Evolutionary conservation across 2,797 vertebrate species (phyloP).

Genomic region (Coracias cyanogaster): DNA sequence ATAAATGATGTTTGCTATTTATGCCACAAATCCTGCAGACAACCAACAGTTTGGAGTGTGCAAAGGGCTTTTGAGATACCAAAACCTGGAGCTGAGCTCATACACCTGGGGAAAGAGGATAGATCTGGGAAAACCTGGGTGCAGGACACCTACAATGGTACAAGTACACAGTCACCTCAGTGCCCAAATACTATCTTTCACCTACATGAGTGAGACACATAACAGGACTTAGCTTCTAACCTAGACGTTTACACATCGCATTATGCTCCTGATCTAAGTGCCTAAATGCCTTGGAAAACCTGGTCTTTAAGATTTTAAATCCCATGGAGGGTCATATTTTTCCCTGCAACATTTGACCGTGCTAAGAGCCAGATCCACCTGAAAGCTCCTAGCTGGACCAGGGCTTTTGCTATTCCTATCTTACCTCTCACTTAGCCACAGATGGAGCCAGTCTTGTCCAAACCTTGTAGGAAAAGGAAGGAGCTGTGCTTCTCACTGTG

Average conservation of each 20-base stretch:
- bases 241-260: not conserved
- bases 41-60: not conserved
- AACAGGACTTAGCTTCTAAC: not conserved
- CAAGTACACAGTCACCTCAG: not conserved
- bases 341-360: rapidly evolving
- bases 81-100: not conserved
- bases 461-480: not conserved
- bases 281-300: not conserved
- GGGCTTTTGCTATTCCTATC: not conserved
- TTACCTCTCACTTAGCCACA: rapidly evolving
- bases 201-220: rapidly evolving
- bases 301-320: not conserved
- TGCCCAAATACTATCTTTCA: not conserved
- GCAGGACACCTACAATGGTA: not conserved
- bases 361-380: not conserved
- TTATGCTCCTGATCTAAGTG: not conserved
- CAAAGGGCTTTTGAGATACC: not conserved
- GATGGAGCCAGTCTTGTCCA: not conserved
- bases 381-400: not conserved
- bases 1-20: not conserved
- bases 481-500: not conserved
- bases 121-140: not conserved
- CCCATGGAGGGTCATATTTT: not conserved
- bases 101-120: not conserved
- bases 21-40: not conserved